Evolutionary conservation across 2,113 vertebrate species (phyloP).

Genomic region (Collichthys lucidus): DNA sequence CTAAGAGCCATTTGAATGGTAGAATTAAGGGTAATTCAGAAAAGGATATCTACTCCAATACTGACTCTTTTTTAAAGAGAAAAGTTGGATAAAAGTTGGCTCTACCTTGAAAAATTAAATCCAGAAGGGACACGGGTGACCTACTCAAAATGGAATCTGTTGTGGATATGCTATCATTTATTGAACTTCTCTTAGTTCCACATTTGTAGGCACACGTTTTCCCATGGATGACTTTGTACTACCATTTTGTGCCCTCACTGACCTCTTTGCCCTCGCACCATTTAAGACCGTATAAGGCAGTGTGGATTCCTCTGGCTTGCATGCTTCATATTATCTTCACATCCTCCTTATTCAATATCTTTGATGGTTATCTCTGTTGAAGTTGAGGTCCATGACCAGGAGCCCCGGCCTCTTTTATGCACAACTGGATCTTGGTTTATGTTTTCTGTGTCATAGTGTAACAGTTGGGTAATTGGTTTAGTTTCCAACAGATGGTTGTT

Average conservation of each 20-base stretch:
- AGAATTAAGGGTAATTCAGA: constrained; percentile 61
- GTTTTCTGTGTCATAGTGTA: constrained; percentile 63
- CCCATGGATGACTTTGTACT: constrained; percentile 41
- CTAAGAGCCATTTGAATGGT: constrained; percentile 51
- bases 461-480: constrained; percentile 64
- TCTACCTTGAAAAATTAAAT: constrained; percentile 48
- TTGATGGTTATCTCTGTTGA: constrained; percentile 75
- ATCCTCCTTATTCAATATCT: constrained; percentile 74
- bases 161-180: constrained; percentile 38
- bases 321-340: constrained; percentile 74
- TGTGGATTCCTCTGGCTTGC: constrained; percentile 64
- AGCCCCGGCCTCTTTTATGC: constrained; percentile 77
- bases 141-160: constrained; percentile 44
- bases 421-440: constrained; percentile 62
- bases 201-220: constrained; percentile 14
- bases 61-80: constrained; percentile 17
- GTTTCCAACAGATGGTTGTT: constrained; percentile 51
- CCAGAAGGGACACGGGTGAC: constrained; percentile 37
- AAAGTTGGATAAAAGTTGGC: constrained; percentile 48
- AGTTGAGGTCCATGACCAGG: constrained; percentile 65
- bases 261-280: constrained; percentile 48
- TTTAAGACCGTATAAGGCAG: constrained; percentile 75
- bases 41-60: constrained; percentile 27
- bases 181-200: constrained; percentile 37
- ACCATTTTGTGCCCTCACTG: constrained; percentile 52